Percentiles rank a stretch among this genome's conserved stretches.
phyloP scores from a whole-genome alignment of 2,113 vertebrate genomes.

The Anoplopoma fimbria region DNA sequence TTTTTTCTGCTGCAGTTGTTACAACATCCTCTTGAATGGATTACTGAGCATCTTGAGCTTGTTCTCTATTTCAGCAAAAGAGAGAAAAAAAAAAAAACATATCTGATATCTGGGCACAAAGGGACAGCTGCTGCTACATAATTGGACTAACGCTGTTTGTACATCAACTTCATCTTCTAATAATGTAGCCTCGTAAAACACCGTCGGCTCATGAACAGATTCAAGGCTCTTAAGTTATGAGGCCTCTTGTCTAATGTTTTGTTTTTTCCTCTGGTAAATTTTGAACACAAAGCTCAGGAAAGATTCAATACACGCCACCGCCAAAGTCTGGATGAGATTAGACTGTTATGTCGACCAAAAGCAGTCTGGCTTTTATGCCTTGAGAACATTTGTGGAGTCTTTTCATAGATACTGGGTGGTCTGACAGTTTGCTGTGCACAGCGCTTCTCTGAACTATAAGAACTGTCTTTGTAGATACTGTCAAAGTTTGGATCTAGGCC shows the following conservation, averaged over 20 bases:
- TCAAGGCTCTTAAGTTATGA: slow-evolving; percentile 44
- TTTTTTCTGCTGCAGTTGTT: slow-evolving; percentile 58
- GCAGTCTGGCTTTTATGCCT: slow-evolving; percentile 24
- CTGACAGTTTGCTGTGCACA: slow-evolving; percentile 34
- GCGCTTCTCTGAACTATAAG: slow-evolving; percentile 36
- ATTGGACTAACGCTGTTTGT: slow-evolving; percentile 27
- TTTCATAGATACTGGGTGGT: slow-evolving; percentile 59
- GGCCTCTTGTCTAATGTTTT: slow-evolving; percentile 39
- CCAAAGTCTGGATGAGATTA: slow-evolving; percentile 38
- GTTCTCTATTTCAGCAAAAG: slow-evolving; percentile 13
- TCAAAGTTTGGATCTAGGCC: slow-evolving; percentile 71
- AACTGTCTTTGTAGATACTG: slow-evolving; percentile 54
- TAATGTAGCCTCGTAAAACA: slow-evolving; percentile 41
- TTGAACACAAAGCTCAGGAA: slow-evolving; percentile 58
- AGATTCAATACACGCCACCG: slow-evolving; percentile 22
- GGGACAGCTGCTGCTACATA: slow-evolving; percentile 22
- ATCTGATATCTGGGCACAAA: slow-evolving; percentile 52
- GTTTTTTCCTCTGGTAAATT: slow-evolving; percentile 17
- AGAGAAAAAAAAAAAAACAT: slow-evolving; percentile 38
- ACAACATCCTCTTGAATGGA: slow-evolving; percentile 59
- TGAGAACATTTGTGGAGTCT: slow-evolving; percentile 34
- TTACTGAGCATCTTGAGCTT: slow-evolving; percentile 47
- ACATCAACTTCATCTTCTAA: slow-evolving; percentile 49
- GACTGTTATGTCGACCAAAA: slow-evolving; percentile 34
- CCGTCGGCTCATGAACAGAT: slow-evolving; percentile 33